A percentile compares a stretch with the other conserved stretches of the same genome.
Conservation (phyloP, 1,140 invertebrate genomes). For the Drosophila willistoni region DNA sequence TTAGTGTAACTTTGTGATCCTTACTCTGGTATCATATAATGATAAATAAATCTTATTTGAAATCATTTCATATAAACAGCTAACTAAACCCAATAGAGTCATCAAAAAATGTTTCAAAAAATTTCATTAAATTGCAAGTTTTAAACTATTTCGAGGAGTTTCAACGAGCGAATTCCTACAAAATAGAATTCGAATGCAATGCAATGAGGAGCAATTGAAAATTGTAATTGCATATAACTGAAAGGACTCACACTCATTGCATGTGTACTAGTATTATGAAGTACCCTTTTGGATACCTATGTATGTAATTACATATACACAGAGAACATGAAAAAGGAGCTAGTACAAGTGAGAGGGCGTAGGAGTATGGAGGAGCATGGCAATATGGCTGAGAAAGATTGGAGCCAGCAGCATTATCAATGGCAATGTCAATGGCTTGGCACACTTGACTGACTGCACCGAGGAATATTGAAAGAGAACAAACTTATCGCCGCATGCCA, state of each 20-base stretch:
- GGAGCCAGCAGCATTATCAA: slow-evolving; percentile 4
- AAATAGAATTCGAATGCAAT: not conserved
- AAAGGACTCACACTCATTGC: not conserved
- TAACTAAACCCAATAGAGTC: too few species aligned
- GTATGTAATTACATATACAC: not conserved
- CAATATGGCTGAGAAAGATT: not conserved
- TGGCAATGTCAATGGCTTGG: slow-evolving; percentile 22
- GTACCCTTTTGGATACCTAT: not conserved
- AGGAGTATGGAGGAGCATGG: too few species aligned
- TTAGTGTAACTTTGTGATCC: too few species aligned
- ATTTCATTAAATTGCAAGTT: not conserved
- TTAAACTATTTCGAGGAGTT: not conserved
- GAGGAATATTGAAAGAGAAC: slow-evolving; percentile 16
- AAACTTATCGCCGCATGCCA: slow-evolving; percentile 38
- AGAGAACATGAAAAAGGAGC: not conserved
- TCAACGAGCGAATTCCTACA: not conserved
- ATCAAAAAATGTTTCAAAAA: not conserved
- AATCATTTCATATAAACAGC: too few species aligned
- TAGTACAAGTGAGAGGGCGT: not conserved
- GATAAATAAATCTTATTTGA: too few species aligned
- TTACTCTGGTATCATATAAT: too few species aligned
- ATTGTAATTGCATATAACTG: not conserved
- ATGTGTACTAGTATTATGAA: not conserved
- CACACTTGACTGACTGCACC: slow-evolving; percentile 36
- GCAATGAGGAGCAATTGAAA: not conserved